Percentiles rank a stretch among this genome's conserved stretches.
Conservation (phyloP, 2,113 vertebrate genomes). For the Alces alces region DNA sequence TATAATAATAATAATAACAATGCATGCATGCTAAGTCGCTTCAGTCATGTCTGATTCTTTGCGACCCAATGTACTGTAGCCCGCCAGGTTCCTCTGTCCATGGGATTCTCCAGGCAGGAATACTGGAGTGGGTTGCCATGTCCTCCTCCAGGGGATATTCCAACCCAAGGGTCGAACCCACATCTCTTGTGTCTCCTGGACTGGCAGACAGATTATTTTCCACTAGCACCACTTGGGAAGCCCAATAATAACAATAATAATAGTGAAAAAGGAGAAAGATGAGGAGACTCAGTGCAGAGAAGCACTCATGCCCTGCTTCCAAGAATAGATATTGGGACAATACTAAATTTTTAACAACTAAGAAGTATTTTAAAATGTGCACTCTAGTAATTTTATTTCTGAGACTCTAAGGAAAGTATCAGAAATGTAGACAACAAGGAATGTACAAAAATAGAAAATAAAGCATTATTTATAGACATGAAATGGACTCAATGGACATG, state of each 20-base stretch:
- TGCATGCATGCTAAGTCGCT: rapidly evolving
- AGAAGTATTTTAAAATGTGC: background rate
- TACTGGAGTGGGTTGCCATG: background rate
- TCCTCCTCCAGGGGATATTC: background rate
- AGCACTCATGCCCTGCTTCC: background rate
- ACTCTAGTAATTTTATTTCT: background rate
- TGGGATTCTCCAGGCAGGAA: background rate
- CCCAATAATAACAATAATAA: background rate
- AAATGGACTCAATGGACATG: background rate
- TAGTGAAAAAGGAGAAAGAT: background rate
- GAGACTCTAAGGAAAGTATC: background rate
- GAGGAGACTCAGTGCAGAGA: background rate
- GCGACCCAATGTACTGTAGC: background rate
- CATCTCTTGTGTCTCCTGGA: background rate
- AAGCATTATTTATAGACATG: background rate
- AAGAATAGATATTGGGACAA: background rate
- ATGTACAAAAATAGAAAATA: background rate
- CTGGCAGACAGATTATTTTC: background rate
- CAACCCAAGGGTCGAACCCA: background rate
- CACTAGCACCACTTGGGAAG: background rate
- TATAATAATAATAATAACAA: background rate
- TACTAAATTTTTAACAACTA: background rate
- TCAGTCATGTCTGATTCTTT: background rate
- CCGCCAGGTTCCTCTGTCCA: background rate
- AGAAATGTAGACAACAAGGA: background rate